Evolutionary conservation across 2,888 invertebrate species (phyloP), one percentile per base, ranked within the genome.

Genomic region (Hirtodrosophila duncani): DNA sequence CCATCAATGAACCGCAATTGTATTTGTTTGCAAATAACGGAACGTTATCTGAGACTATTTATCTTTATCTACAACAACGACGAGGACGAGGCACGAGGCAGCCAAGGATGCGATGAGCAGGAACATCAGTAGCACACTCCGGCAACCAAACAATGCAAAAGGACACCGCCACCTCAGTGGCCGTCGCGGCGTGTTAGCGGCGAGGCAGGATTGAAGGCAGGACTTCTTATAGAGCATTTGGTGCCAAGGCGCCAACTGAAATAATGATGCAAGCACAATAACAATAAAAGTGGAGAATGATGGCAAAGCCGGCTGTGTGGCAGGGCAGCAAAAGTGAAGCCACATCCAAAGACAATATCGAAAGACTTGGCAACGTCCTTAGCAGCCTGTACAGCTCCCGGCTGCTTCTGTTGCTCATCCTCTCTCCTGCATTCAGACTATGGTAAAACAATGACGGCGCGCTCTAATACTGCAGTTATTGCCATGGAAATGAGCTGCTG

Each of bases 11-110:
- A 77, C 77, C 77, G 68, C 77, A 77, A 79, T 77, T 75, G 77
- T 77, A 79, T 80, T 80, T 80, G 80, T 77, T 77, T 77, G 77
- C 77, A 77, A 77, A 79, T 77, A 77, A 80, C 80, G 63, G 75
- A 68, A 60, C 80, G 72, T 72, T 80, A 77, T 77, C 77, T 72
- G 70, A 63, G 68, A 80, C 77, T 77, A 77, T 77, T 77, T 77
- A 77, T 77, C 77, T 77, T 72, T 80, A 77, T 77, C 72, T 72
- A 63, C 67, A 75, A 75, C 57, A 67, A 65, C 63, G 48, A 49
- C 41, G 43, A 20, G 20, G 48, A 38, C 57, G 23, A 16, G 43
- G 3, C 11, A 9, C 30, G n/a, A n/a, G n/a, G n/a, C n/a, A n/a
- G n/a, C n/a, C n/a, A n/a, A n/a, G n/a, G n/a, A n/a, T n/a, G n/a